Evolutionary conservation across 2,113 vertebrate species (phyloP), one percentile per base, ranked within the genome.

Genomic region (Raphicerus campestris): DNA sequence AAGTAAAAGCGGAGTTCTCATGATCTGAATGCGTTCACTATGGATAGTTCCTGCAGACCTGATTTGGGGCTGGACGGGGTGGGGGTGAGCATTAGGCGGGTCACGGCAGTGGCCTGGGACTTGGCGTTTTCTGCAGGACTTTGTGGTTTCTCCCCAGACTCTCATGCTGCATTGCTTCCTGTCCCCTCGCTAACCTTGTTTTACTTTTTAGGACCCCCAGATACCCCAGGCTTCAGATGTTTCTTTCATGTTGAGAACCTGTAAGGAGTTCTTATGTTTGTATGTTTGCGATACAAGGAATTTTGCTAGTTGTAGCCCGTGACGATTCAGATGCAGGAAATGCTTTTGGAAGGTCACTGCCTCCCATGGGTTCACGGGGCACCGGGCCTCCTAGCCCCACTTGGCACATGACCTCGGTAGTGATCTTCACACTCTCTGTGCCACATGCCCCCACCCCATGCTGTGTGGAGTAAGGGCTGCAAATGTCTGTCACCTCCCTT

Each of bases 231-330:
- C 77, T 53, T 94, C 60, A 55, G 39, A 3, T 61, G 15, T 51
- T 92, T 51, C 11, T 96, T 95, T 35, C 58, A 6, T 42, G 30
- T 22, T 32, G 81, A 87, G 93, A 87, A 42, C 5, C 32, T 49
- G 91, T 83, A 86, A 77, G 63, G 51, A 60, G 19, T 51, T 86
- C 83, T 77, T 82, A 47, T 20, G 16, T 73, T 92, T 35, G 8
- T 85, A 13, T 55, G n/a, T 83, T 49, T 49, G 39, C 35, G 10
- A 75, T 66, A 24, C 39, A 24, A 39, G 58, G 45, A 49, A 47
- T 94, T 80, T 87, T 77, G 28, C 75, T 11, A n/a, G 47, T 84
- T 58, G 56, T 0, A 39, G 17, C 39, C 2, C 39, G 39, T 39
- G 10, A 10, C 22, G 51, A 55, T 85, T 84, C 17, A 92, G 42